A percentile compares a stretch with the other conserved stretches of the same genome.
phyloP scores from a whole-genome alignment of 2,888 invertebrate genomes.

The Callimorpha dominula region DNA sequence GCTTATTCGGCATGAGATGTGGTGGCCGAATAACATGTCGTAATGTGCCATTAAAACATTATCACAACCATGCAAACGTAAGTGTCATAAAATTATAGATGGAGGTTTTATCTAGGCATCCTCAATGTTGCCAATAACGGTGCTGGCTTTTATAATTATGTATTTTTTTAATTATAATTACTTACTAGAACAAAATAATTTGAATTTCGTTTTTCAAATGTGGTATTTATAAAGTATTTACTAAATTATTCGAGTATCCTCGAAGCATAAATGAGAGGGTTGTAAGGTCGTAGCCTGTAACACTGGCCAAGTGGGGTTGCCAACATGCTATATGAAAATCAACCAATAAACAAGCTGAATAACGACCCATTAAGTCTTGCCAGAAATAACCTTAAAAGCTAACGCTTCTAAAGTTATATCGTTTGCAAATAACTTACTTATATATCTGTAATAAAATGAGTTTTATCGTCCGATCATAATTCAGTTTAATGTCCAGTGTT shows the following conservation, averaged over 20 bases:
- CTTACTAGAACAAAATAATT: no score
- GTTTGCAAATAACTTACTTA: constrained; percentile 44
- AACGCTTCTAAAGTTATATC: constrained; percentile 45
- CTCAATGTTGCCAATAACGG: not conserved
- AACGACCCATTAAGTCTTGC: constrained; percentile 19
- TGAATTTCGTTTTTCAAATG: not conserved
- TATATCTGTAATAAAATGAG: constrained; percentile 35
- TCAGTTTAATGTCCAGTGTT: constrained; percentile 34
- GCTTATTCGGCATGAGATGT: no score
- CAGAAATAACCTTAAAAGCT: constrained; percentile 31
- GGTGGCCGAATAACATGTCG: no score
- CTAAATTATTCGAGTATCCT: not conserved
- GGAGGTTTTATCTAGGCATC: not conserved
- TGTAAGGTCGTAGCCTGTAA: not conserved
- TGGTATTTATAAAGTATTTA: not conserved
- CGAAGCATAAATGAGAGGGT: not conserved
- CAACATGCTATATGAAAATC: constrained; percentile 9
- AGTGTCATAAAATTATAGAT: not conserved
- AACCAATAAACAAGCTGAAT: constrained; percentile 16
- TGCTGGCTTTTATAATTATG: not conserved
- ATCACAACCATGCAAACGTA: not conserved
- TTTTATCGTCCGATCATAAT: constrained; percentile 44
- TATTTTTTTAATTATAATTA: no score
- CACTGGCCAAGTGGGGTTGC: constrained; percentile 1
- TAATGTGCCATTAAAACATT: not conserved